Evolutionary conservation across 2,113 vertebrate genomes (phyloP).

Genomic region (Sander vitreus): DNA sequence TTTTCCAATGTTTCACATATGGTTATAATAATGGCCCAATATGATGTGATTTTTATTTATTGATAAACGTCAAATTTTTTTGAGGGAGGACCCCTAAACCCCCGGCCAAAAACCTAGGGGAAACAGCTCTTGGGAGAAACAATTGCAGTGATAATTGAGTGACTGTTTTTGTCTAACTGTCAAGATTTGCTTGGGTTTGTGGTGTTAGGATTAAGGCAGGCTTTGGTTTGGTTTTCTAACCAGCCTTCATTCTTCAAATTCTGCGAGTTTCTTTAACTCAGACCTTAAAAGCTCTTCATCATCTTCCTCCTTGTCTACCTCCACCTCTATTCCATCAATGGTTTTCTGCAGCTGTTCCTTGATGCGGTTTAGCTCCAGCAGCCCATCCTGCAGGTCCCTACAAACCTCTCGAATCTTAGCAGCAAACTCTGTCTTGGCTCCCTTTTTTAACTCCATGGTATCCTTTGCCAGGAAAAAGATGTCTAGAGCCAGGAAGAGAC

Average conservation of each 20-base stretch:
- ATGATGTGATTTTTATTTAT: too few species aligned
- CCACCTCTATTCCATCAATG: slow-evolving; percentile 80
- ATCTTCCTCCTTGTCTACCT: slow-evolving; percentile 63
- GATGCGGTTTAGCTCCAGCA: slow-evolving; percentile 80
- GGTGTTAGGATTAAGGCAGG: not conserved
- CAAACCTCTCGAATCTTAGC: slow-evolving; percentile 82
- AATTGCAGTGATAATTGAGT: not conserved
- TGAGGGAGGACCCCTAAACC: too few species aligned
- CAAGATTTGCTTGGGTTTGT: too few species aligned
- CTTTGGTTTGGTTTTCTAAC: not conserved
- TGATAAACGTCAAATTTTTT: too few species aligned
- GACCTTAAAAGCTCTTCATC: slow-evolving; percentile 64
- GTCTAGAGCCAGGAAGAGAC: slow-evolving; percentile 84
- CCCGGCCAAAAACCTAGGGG: too few species aligned
- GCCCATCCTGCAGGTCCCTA: slow-evolving; percentile 78
- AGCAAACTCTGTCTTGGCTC: slow-evolving; percentile 83
- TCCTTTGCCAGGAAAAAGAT: slow-evolving; percentile 85
- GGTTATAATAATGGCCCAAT: too few species aligned
- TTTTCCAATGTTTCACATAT: too few species aligned
- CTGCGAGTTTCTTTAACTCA: slow-evolving; percentile 68
- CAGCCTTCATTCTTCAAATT: slow-evolving; percentile 63
- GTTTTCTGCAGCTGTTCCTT: slow-evolving; percentile 81
- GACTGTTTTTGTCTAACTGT: not conserved
- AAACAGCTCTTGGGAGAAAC: not conserved
- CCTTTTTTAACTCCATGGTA: slow-evolving; percentile 79